phyloP scores from a whole-genome alignment of 2,888 invertebrate genomes.

The Arge pagana region DNA sequence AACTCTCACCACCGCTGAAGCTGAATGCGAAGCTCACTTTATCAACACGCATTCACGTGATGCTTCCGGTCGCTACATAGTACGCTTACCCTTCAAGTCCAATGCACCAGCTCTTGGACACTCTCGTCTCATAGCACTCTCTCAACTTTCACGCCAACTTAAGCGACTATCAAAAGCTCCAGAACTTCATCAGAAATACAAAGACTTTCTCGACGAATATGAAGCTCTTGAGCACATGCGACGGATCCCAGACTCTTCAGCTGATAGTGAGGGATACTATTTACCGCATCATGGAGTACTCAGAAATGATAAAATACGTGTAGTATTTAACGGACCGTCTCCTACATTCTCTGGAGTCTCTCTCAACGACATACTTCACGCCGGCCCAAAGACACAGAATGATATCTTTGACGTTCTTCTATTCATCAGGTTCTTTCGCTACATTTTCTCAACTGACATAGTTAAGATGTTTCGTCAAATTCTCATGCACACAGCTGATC shows the following conservation, averaged over 20 bases:
- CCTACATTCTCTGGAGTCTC: not conserved
- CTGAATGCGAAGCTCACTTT: conserved; percentile 12
- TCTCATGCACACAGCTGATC: conserved; percentile 3
- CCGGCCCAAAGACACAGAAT: not conserved
- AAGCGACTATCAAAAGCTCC: not conserved
- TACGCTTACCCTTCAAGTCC: not conserved
- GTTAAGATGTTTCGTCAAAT: conserved; percentile 17
- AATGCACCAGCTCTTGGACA: not conserved
- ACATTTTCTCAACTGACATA: conserved; percentile 25
- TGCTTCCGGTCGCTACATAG: not conserved
- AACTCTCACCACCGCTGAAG: not conserved
- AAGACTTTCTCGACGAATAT: conserved; percentile 3
- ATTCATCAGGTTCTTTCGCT: conserved; percentile 11
- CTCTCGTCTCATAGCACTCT: not conserved
- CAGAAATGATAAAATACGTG: not conserved
- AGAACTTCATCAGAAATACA: not conserved
- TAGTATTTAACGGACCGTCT: not conserved
- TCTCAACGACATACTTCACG: not conserved
- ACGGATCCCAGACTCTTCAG: not conserved
- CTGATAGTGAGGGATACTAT: conserved; percentile 9
- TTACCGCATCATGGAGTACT: conserved; percentile 24
- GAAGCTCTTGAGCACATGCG: not conserved
- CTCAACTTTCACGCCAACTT: not conserved
- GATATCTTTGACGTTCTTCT: conserved; percentile 25
- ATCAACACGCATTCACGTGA: conserved; percentile 1